phyloP scores from a whole-genome alignment of 2,888 invertebrate species.

The Meteorus cinctellus region DNA sequence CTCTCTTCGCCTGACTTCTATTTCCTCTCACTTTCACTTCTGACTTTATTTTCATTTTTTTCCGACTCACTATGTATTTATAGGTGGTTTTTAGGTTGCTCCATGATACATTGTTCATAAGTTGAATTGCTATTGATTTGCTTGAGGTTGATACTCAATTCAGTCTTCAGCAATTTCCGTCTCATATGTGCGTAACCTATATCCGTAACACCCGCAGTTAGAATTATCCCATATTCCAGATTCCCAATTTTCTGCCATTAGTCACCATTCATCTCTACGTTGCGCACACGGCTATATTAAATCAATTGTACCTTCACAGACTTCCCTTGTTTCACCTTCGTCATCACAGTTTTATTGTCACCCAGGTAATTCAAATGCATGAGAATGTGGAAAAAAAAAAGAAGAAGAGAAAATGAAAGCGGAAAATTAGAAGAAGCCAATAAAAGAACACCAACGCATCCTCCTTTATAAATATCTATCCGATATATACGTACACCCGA shows the following conservation, averaged over 20 bases:
- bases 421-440: background rate
- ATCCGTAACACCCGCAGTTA: too few relatives aligned
- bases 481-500: background rate
- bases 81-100: background rate
- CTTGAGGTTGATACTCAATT: too few relatives aligned
- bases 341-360: background rate
- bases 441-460: slow-evolving; percentile 7
- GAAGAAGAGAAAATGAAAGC: too few relatives aligned
- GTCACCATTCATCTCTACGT: background rate
- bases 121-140: too few relatives aligned
- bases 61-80: background rate
- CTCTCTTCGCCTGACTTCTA: background rate
- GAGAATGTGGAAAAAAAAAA: too few relatives aligned
- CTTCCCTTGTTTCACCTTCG: background rate
- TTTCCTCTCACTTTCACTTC: background rate
- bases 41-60: background rate
- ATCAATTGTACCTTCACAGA: background rate
- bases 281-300: background rate
- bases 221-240: too few relatives aligned
- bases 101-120: too few relatives aligned
- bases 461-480: too few relatives aligned
- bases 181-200: too few relatives aligned
- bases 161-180: too few relatives aligned
- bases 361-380: background rate
- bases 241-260: background rate